A percentile compares a stretch with the other conserved stretches of the same genome.
Conservation (phyloP, 2,113 vertebrate species). For the Alaudala cheleensis region DNA sequence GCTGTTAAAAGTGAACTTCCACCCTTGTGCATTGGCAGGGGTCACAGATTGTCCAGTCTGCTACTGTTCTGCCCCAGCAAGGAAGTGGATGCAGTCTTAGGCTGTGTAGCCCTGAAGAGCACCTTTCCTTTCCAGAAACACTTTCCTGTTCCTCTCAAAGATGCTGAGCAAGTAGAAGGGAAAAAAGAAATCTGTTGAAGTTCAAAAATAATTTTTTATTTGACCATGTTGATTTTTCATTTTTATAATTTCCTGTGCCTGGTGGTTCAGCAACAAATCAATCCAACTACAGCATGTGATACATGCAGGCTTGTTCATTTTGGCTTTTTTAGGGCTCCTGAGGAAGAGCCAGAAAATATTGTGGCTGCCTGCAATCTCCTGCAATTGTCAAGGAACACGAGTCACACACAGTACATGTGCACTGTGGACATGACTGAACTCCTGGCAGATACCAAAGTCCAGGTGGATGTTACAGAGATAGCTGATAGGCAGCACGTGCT, state of each 20-base stretch:
- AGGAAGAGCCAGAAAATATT: not conserved
- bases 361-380: constrained; percentile 60
- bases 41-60: not conserved
- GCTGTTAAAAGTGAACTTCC: not conserved
- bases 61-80: not conserved
- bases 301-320: not conserved
- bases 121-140: not conserved
- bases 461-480: constrained; percentile 30
- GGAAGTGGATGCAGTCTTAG: not conserved
- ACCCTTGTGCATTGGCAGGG: not conserved
- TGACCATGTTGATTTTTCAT: not conserved
- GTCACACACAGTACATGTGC: constrained; percentile 43
- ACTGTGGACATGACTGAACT: constrained; percentile 59
- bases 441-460: constrained; percentile 44
- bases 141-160: not conserved
- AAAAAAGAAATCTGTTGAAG: not conserved
- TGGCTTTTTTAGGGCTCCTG: constrained; percentile 32
- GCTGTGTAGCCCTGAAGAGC: not conserved
- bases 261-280: not conserved
- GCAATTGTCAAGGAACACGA: constrained; percentile 13
- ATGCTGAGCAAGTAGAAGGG: not conserved
- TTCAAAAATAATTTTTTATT: not conserved
- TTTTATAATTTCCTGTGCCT: not conserved
- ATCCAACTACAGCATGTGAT: not conserved
- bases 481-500: not conserved